A percentile compares a stretch with the other conserved stretches of the same genome.
phyloP scores from a whole-genome alignment of 2,888 invertebrate species.

The Parnassius smintheus region DNA sequence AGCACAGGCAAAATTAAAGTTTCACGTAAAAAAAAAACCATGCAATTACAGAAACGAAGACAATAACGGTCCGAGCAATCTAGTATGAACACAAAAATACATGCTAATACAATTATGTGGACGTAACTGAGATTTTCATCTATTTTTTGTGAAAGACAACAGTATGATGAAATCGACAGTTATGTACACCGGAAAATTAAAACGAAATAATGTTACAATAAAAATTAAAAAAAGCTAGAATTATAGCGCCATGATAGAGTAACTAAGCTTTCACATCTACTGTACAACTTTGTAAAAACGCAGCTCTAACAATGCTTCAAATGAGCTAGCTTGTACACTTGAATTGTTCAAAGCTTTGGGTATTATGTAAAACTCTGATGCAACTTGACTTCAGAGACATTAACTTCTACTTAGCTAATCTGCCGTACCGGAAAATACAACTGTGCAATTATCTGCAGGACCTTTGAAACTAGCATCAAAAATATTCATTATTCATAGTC shows the following conservation, averaged over 20 bases:
- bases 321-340: conserved; percentile 54
- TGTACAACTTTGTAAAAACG: conserved; percentile 70
- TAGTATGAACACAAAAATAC: conserved; percentile 65
- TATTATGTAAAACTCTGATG: conserved; percentile 70
- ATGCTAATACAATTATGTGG: conserved; percentile 57
- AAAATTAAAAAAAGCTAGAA: conserved; percentile 62
- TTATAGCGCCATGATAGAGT: conserved; percentile 63
- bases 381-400: conserved; percentile 77
- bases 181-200: conserved; percentile 32
- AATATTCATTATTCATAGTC: conserved; percentile 32
- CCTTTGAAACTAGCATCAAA: conserved; percentile 67
- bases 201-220: conserved; percentile 61
- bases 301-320: conserved; percentile 64
- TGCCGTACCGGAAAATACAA: conserved; percentile 60
- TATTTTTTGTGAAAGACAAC: conserved; percentile 2
- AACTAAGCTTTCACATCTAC: conserved; percentile 72
- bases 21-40: conserved; percentile 52
- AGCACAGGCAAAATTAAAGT: conserved; percentile 62
- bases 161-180: conserved; percentile 4
- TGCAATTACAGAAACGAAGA: conserved; percentile 60
- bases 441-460: conserved; percentile 57
- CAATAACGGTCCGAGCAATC: conserved; percentile 63
- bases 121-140: conserved; percentile 36
- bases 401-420: conserved; percentile 62
- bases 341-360: conserved; percentile 65